Base-by-base conservation (phyloP, 2,888 invertebrate genomes). In the Volucella bombylans region DNA sequence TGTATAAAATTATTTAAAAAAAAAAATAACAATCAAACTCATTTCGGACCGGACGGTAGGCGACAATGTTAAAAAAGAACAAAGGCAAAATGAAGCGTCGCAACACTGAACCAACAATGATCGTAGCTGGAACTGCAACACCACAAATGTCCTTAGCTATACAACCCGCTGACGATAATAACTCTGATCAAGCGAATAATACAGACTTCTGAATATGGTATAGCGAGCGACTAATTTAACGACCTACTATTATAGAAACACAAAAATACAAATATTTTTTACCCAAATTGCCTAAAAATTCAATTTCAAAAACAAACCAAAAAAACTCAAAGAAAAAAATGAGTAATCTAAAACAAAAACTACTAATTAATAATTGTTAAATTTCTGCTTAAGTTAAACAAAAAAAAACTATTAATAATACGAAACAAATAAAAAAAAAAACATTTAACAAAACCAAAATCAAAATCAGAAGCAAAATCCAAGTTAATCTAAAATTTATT, bases 21-120 rank as follows among this genome's bases (percentile, higher is more conserved):
- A 47, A 55, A 57, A 62, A 47, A 15, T 12, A 65, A 12, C 45
- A 18, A 61, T 72, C n/a, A 52, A 15, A 50, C 12, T n/a, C 61
- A 43, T 65, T 82, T 86, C 87, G 89, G 89, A 90, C 89, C 90
- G 91, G 90, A 90, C 90, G 90, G 88, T 93, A 99, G 99, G 99
- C 99, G 92, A 99, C 99, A 93, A 99, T 99, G 99, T 95, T 99
- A 94, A 99, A 99, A 96, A 99, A 99, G 95, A 96, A 96, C 93
- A 96, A 96, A 93, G 95, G 95, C 91, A 99, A 99, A 94, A 98
- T 98, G 95, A 98, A 98, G 93, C 94, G 98, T 89, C 96, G 98
- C 92, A 97, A 98, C 93, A 97, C 97, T 89, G 97, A 97, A 93
- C 96, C 96, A 89, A 94, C 94, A 89, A 95, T 95, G 95, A 92